phyloP scores from a whole-genome alignment of 2,888 invertebrate species.

The Metacarcinus magister region DNA sequence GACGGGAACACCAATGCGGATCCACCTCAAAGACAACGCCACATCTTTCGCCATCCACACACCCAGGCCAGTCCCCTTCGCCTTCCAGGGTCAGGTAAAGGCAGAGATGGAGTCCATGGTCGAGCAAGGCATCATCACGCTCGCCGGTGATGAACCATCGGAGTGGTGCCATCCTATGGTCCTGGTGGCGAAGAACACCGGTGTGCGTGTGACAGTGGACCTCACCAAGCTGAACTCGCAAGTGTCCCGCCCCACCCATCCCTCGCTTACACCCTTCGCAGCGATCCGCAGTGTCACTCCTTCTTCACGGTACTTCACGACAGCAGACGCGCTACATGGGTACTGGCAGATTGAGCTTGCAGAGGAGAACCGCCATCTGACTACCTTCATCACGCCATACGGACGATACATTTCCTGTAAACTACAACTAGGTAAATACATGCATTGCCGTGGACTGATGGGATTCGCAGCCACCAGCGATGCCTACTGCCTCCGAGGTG shows the following conservation, averaged over 20 bases:
- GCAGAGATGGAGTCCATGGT: neutral
- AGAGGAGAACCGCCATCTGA: constrained; percentile 50
- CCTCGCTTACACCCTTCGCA: neutral
- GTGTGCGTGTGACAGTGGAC: neutral
- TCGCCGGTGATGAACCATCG: neutral
- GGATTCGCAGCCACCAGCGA: constrained; percentile 32
- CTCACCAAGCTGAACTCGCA: neutral
- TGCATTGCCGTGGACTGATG: constrained; percentile 5
- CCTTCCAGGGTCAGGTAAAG: neutral
- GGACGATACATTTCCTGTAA: too few species aligned
- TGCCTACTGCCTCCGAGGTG: constrained; percentile 27
- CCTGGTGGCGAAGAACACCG: neutral
- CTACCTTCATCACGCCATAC: constrained; percentile 44
- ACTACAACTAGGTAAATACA: too few species aligned
- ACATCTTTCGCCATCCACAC: constrained; percentile 26
- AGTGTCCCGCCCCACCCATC: neutral
- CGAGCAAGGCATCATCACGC: constrained; percentile 27
- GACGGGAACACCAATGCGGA: neutral
- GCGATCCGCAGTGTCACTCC: too few species aligned
- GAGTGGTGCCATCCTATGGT: constrained; percentile 18
- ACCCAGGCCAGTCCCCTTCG: neutral
- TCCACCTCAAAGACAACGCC: neutral
- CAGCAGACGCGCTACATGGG: neutral
- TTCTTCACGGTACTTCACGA: neutral
- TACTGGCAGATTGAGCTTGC: constrained; percentile 52